phyloP scores from a whole-genome alignment of 2,113 vertebrate species.

The Mesoclemmys tuberculata region DNA sequence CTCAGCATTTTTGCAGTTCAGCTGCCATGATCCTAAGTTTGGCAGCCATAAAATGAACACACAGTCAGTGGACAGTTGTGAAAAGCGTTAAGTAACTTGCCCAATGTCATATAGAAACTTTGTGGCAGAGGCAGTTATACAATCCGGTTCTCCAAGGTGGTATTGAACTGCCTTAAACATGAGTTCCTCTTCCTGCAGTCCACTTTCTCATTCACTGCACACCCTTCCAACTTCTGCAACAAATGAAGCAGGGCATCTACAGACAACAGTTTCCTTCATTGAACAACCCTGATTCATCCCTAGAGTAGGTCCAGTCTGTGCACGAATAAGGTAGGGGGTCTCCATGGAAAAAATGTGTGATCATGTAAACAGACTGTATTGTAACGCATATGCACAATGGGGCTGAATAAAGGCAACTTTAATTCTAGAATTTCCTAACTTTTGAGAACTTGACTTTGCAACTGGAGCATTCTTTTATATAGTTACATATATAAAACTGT shows the following conservation, averaged over 20 bases:
- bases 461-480: background rate
- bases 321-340: background rate
- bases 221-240: background rate
- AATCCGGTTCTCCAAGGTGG: background rate
- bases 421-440: background rate
- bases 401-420: too few relatives aligned
- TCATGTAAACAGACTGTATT: too few relatives aligned
- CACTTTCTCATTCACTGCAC: background rate
- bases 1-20: background rate
- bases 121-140: background rate
- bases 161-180: background rate
- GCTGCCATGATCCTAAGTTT: background rate
- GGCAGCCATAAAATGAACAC: background rate
- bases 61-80: background rate
- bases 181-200: background rate
- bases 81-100: background rate
- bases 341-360: background rate
- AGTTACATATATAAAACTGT: background rate
- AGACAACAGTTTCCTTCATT: background rate
- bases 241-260: background rate
- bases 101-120: background rate
- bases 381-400: too few relatives aligned
- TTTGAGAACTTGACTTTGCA: background rate
- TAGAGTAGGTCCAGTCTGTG: background rate
- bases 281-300: background rate